A percentile compares a stretch with the other conserved stretches of the same genome.
These are phyloP conservation scores for Micromussa lordhowensis DNA, from an alignment of 92 coral and sea anemone genomes.

Conservation along the genomic window DNA sequence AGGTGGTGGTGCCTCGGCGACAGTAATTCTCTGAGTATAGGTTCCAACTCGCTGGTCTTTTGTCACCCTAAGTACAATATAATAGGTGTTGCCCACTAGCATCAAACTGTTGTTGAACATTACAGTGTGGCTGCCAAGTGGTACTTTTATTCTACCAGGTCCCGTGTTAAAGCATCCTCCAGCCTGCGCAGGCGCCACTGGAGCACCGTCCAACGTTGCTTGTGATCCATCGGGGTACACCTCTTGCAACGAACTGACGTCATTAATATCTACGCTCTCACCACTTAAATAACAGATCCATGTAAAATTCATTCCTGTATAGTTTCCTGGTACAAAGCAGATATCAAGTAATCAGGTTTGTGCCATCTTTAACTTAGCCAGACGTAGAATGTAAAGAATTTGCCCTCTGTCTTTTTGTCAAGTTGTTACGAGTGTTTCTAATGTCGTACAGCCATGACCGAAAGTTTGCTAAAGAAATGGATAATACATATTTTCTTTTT, in stretches of 20 bases:
- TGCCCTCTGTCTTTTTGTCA: not conserved
- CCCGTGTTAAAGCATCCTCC: slow-evolving; percentile 43
- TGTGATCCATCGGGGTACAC: slow-evolving; percentile 16
- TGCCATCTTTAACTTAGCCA: not conserved
- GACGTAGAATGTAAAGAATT: not conserved
- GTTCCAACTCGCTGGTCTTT: slow-evolving; percentile 8
- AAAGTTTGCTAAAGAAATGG: not conserved
- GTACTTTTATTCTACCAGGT: slow-evolving; percentile 12
- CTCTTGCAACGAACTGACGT: not conserved
- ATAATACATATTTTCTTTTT: too few species aligned
- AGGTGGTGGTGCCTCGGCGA: slow-evolving; percentile 30
- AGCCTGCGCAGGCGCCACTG: not conserved
- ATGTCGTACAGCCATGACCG: not conserved
- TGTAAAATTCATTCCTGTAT: slow-evolving; percentile 17
- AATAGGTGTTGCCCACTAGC: slow-evolving; percentile 9
- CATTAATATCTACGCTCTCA: not conserved
- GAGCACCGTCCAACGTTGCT: not conserved
- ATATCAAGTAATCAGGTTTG: not conserved
- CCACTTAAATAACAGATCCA: slow-evolving; percentile 32
- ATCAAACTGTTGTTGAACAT: slow-evolving; percentile 29
- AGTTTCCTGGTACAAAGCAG: slow-evolving; percentile 24
- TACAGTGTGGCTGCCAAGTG: not conserved
- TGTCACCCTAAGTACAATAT: slow-evolving; percentile 7
- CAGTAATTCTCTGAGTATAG: not conserved
- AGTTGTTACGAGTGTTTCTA: not conserved